A percentile compares a stretch with the other conserved stretches of the same genome.
Conservation (phyloP, 1,140 invertebrate genomes). For the Caenorhabditis briggsae region DNA sequence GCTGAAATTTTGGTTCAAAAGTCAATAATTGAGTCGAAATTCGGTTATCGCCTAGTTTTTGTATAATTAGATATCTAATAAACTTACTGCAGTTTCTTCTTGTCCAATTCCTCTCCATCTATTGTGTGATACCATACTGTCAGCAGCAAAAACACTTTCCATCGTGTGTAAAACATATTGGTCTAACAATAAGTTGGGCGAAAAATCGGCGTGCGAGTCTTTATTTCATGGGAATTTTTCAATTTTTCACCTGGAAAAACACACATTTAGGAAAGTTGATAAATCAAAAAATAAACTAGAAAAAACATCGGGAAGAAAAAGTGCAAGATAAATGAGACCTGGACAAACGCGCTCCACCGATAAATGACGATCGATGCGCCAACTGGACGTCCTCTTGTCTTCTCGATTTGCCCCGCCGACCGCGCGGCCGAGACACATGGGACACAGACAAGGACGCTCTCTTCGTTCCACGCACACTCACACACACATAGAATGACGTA, state of each 20-base stretch:
- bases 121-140: slow-evolving; percentile 8
- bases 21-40: too few species aligned
- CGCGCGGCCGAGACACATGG: too few species aligned
- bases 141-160: slow-evolving; percentile 30
- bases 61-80: not conserved
- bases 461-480: not conserved
- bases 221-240: not conserved
- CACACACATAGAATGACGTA: not conserved
- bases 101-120: slow-evolving; percentile 20
- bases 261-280: not conserved
- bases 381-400: slow-evolving; percentile 18
- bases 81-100: slow-evolving; percentile 25
- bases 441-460: too few species aligned
- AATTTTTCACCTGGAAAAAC: not conserved
- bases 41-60: not conserved
- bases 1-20: too few species aligned
- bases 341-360: not conserved
- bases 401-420: too few species aligned
- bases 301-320: not conserved
- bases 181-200: not conserved
- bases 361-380: slow-evolving; percentile 32
- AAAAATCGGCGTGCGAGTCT: not conserved
- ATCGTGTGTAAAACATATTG: slow-evolving; percentile 38
- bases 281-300: not conserved
- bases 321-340: not conserved